Evolutionary conservation across 2,797 vertebrate genomes (phyloP).

Genomic region (Lophius americanus): DNA sequence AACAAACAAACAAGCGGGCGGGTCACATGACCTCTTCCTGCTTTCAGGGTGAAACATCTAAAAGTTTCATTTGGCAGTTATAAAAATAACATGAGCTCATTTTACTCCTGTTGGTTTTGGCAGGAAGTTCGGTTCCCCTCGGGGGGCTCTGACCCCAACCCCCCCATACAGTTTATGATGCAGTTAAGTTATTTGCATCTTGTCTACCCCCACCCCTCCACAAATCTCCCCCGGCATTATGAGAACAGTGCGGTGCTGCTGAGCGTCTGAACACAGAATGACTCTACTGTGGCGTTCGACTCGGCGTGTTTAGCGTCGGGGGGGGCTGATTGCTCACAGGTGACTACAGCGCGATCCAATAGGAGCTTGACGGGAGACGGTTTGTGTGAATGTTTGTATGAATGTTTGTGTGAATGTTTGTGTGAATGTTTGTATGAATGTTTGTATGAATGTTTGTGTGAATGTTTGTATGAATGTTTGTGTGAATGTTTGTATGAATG

Average conservation of each 20-base stretch:
- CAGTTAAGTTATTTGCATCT: slow-evolving; percentile 80
- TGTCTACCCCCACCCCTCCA: slow-evolving; percentile 57
- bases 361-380: slow-evolving; percentile 36
- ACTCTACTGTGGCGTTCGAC: slow-evolving; percentile 58
- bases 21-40: too few relatives aligned
- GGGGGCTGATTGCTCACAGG: slow-evolving; percentile 70
- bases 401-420: too few relatives aligned
- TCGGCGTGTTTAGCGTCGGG: slow-evolving; percentile 37
- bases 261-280: slow-evolving; percentile 64
- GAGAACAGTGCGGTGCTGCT: slow-evolving; percentile 67
- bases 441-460: too few relatives aligned
- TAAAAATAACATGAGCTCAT: slow-evolving; percentile 52
- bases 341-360: slow-evolving; percentile 50
- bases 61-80: slow-evolving; percentile 53
- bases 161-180: slow-evolving; percentile 65
- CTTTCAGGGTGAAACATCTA: too few relatives aligned
- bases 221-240: slow-evolving; percentile 75
- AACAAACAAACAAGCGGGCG: too few relatives aligned
- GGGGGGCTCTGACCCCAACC: slow-evolving; percentile 47
- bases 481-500: too few relatives aligned
- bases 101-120: slow-evolving; percentile 72
- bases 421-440: too few relatives aligned
- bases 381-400: too few relatives aligned
- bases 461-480: too few relatives aligned
- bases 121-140: slow-evolving; percentile 50